A percentile compares a stretch with the other conserved stretches of the same genome.
phyloP scores from a whole-genome alignment of 2,888 invertebrate genomes.

The Corythucha ciliata region DNA sequence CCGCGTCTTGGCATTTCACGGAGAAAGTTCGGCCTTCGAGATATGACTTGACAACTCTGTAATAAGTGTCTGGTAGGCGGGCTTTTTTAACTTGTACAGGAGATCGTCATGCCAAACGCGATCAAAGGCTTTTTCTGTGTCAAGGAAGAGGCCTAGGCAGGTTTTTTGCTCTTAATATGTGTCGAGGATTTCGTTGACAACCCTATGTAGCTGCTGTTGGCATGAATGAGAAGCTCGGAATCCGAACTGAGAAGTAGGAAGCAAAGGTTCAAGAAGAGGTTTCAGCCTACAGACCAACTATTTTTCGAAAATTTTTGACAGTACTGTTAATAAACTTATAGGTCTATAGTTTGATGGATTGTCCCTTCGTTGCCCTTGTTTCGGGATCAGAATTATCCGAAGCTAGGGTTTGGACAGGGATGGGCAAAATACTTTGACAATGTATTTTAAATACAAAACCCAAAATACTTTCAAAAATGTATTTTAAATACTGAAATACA shows the following conservation, averaged over 20 bases:
- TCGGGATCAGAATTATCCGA: not conserved
- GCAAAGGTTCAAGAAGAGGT: not conserved
- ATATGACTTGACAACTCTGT: not conserved
- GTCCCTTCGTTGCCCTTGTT: not conserved
- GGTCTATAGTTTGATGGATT: not conserved
- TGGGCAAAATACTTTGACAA: too few relatives aligned
- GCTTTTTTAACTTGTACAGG: not conserved
- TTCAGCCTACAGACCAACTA: not conserved
- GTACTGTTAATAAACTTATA: not conserved
- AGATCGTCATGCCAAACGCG: constrained; percentile 12
- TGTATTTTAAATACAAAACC: too few relatives aligned
- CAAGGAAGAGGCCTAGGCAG: constrained; percentile 8
- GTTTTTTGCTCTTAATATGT: constrained; percentile 1
- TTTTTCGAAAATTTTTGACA: constrained; percentile 3
- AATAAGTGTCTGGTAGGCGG: not conserved
- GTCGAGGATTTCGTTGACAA: constrained; percentile 1
- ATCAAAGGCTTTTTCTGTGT: constrained; percentile 9
- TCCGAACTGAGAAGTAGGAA: not conserved
- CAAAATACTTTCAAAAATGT: too few relatives aligned
- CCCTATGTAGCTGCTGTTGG: constrained; percentile 7
- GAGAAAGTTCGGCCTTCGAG: not conserved
- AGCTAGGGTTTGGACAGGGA: too few relatives aligned
- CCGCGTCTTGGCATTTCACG: constrained; percentile 5
- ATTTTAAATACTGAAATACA: too few relatives aligned
- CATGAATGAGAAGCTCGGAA: constrained; percentile 4